Evolutionary conservation across 30 jellyfish, hydroid and myxozoan species (phyloP).

Genomic region (Hydractinia symbiolongicarpus): DNA sequence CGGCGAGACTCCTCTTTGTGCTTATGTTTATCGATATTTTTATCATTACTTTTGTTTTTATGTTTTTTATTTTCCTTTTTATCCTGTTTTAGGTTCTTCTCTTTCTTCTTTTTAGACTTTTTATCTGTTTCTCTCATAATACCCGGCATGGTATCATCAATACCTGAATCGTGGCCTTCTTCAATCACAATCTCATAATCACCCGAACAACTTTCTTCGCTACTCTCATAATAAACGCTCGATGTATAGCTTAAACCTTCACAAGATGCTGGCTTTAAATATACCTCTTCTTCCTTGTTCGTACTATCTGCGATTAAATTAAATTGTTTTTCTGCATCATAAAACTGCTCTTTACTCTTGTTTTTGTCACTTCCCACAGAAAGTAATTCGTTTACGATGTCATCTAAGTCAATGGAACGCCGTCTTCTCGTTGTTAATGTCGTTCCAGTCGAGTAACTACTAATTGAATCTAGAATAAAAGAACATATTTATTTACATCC

Average conservation of each 20-base stretch:
- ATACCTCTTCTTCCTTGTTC: neutral
- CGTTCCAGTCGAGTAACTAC: neutral
- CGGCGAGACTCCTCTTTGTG: neutral
- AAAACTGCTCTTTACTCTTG: neutral
- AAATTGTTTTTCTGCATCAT: neutral
- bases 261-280: neutral
- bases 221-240: neutral
- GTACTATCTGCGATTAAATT: neutral
- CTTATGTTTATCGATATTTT: neutral
- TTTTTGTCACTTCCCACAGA: conserved; percentile 4
- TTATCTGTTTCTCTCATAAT: neutral
- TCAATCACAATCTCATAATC: neutral
- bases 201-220: neutral
- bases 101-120: neutral
- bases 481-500: neutral
- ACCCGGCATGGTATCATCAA: conserved; percentile 26
- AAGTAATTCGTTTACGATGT: conserved; percentile 5
- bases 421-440: neutral
- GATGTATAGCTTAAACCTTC: neutral
- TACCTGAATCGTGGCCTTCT: conserved; percentile 25
- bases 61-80: neutral
- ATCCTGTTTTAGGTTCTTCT: neutral
- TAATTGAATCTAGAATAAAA: neutral
- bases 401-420: conserved; percentile 2
- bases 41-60: neutral